phyloP scores from a whole-genome alignment of 2,888 invertebrate species.

The Argyresthia goedartella region DNA sequence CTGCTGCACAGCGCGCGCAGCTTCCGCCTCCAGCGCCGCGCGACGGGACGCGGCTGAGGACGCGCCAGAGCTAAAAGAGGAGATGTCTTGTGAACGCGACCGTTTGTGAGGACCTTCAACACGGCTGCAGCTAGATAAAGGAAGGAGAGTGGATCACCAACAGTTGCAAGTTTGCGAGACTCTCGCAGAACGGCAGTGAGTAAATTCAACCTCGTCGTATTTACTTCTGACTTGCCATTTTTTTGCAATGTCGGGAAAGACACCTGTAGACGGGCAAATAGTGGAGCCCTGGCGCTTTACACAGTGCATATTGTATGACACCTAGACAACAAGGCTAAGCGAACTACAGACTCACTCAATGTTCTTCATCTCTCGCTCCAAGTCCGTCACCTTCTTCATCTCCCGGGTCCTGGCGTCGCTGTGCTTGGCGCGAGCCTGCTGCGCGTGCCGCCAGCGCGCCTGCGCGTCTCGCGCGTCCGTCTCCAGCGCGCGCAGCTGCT shows the following conservation, averaged over 20 bases:
- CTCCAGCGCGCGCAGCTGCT: conserved; percentile 33
- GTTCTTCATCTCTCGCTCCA: conserved; percentile 42
- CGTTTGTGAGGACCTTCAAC: background rate
- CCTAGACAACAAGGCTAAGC: too few species aligned
- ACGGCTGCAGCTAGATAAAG: too few species aligned
- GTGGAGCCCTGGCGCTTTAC: too few species aligned
- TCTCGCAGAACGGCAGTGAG: too few species aligned
- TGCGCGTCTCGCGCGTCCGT: conserved; percentile 34
- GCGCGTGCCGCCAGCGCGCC: conserved; percentile 21
- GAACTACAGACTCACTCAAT: conserved; percentile 43
- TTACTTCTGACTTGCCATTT: too few species aligned
- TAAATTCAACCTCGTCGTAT: too few species aligned
- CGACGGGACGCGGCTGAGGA: conserved; percentile 28
- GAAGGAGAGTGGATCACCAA: too few species aligned
- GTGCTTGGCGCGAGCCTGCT: conserved; percentile 22
- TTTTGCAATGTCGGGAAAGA: too few species aligned
- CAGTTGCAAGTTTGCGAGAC: too few species aligned
- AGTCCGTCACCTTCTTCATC: conserved; percentile 35
- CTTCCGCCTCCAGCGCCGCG: conserved; percentile 20
- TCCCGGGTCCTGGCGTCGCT: conserved; percentile 35
- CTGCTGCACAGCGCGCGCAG: conserved; percentile 19
- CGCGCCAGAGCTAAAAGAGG: conserved; percentile 21
- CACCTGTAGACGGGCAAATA: too few species aligned
- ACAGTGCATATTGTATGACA: too few species aligned
- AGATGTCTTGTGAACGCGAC: too few species aligned